A percentile compares a stretch with the other conserved stretches of the same genome.
Conservation (phyloP, 1,140 invertebrate species). For the Drepana arcuata region DNA sequence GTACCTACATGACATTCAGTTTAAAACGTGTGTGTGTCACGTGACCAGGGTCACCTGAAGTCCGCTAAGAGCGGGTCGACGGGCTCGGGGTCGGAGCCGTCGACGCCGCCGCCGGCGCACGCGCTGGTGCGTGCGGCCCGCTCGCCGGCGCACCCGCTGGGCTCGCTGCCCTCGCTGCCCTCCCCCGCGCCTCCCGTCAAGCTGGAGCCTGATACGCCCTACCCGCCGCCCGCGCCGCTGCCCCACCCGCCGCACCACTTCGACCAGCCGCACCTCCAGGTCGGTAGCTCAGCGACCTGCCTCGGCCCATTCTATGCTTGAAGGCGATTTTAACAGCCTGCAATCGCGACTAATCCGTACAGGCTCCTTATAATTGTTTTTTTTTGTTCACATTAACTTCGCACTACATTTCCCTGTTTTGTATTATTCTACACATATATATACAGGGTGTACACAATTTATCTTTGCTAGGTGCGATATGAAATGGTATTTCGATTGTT, state of each 20-base stretch:
- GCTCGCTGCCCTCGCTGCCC: conserved; percentile 35
- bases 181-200: conserved; percentile 42
- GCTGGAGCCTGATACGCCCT: conserved; percentile 27
- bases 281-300: conserved; percentile 15
- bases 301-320: not conserved
- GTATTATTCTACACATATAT: no score
- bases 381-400: not conserved
- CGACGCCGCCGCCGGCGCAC: conserved; percentile 62
- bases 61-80: conserved; percentile 77
- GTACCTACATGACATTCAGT: no score
- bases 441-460: no score
- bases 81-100: conserved; percentile 73
- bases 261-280: conserved; percentile 53
- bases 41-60: conserved; percentile 34
- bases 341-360: no score
- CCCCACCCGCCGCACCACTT: conserved; percentile 30
- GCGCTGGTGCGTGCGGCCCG: conserved; percentile 32
- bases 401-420: not conserved
- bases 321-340: no score
- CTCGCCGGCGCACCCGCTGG: conserved; percentile 40
- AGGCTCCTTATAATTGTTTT: not conserved
- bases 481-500: no score
- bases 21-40: not conserved
- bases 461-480: no score
- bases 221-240: conserved; percentile 20